Percentiles rank a stretch among this genome's conserved stretches.
Conservation (phyloP, 2,888 invertebrate species). For the Hydrotaea diabolus region DNA sequence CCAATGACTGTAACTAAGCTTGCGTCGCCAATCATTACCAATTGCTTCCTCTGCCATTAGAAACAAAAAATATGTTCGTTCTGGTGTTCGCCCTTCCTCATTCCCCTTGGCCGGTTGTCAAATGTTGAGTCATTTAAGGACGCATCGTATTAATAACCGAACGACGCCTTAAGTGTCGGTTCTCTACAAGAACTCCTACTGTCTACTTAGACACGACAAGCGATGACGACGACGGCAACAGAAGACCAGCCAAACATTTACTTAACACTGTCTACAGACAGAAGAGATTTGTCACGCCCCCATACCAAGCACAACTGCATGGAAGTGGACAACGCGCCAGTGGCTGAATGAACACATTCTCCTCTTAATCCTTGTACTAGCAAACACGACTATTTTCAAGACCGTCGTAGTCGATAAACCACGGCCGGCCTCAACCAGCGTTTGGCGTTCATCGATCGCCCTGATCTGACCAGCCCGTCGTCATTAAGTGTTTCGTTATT, state of each 20-base stretch:
- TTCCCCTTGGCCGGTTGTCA: slow-evolving; percentile 15
- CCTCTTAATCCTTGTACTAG: slow-evolving; percentile 9
- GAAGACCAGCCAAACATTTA: slow-evolving; percentile 32
- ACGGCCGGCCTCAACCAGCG: not conserved
- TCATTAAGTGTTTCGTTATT: slow-evolving; percentile 24
- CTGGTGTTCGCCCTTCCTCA: not conserved
- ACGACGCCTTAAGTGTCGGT: slow-evolving; percentile 1
- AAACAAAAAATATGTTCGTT: not conserved
- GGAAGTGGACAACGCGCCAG: not conserved
- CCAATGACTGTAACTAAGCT: not conserved
- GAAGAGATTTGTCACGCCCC: slow-evolving; percentile 54
- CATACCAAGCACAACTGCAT: slow-evolving; percentile 18
- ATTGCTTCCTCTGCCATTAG: not conserved
- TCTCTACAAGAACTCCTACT: not conserved
- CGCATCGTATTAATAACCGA: not conserved
- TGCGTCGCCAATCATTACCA: not conserved
- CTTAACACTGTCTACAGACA: slow-evolving; percentile 53
- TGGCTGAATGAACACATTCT: not conserved
- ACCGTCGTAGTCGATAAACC: slow-evolving; percentile 20
- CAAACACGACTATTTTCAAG: slow-evolving; percentile 3
- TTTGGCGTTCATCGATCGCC: no score
- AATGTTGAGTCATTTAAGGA: slow-evolving; percentile 57
- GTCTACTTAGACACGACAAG: slow-evolving; percentile 49
- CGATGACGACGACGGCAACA: not conserved
- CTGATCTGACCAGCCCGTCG: slow-evolving; percentile 19